Percentiles rank a stretch among this genome's conserved stretches.
Evolutionary conservation across 2,113 vertebrate species (phyloP).

Genomic region (Chaetodon auriga): DNA sequence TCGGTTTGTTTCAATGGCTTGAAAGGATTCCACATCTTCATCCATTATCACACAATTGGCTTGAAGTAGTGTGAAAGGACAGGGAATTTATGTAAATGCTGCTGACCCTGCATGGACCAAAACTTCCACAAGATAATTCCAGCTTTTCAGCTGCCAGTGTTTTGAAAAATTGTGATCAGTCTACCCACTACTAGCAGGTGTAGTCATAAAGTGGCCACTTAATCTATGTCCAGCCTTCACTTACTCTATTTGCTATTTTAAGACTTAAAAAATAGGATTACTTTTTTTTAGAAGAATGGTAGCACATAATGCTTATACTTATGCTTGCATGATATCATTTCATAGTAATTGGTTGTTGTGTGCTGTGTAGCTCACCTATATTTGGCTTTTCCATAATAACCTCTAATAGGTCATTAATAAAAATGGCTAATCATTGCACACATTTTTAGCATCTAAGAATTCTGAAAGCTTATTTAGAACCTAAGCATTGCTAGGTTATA

Average conservation of each 20-base stretch:
- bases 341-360: constrained; percentile 15
- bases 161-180: too few species aligned
- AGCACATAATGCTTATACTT: not conserved
- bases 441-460: constrained; percentile 54
- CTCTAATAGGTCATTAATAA: constrained; percentile 72
- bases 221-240: not conserved
- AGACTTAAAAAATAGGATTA: not conserved
- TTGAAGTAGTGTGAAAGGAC: not conserved
- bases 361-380: constrained; percentile 39
- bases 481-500: constrained; percentile 57
- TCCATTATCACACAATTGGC: too few species aligned
- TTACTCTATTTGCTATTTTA: not conserved
- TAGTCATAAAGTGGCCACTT: not conserved
- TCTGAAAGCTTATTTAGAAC: constrained; percentile 58
- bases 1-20: not conserved
- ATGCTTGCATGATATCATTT: not conserved
- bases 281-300: not conserved
- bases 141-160: not conserved
- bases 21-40: not conserved
- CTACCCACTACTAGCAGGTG: not conserved
- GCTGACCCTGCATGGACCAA: not conserved
- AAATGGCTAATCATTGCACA: constrained; percentile 50
- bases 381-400: constrained; percentile 29
- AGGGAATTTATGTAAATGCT: not conserved
- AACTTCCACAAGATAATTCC: not conserved